These are phyloP conservation scores for Sialis lutaria DNA, from an alignment of 2,888 invertebrate genomes.

Conservation along the genomic window DNA sequence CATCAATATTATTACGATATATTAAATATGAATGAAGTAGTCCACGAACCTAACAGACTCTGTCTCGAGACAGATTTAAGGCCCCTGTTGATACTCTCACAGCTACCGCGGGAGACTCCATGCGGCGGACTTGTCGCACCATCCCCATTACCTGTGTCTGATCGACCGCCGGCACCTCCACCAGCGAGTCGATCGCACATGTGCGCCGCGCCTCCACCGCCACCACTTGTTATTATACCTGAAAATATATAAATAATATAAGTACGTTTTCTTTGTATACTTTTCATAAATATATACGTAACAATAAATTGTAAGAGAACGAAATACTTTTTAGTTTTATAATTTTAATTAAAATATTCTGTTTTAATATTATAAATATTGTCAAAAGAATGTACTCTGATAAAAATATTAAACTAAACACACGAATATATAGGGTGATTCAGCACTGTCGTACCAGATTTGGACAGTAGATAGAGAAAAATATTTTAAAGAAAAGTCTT, in stretches of 20 bases:
- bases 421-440: too few species aligned
- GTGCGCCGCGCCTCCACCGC: constrained; percentile 6
- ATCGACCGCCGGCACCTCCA: constrained; percentile 31
- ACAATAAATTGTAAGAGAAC: too few species aligned
- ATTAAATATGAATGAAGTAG: background rate
- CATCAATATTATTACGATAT: background rate
- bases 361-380: too few species aligned
- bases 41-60: constrained; percentile 34
- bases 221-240: constrained; percentile 25
- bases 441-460: too few species aligned
- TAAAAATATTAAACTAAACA: too few species aligned
- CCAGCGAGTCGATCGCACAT: constrained; percentile 11
- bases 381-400: too few species aligned
- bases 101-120: constrained; percentile 19
- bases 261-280: too few species aligned
- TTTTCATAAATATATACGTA: too few species aligned
- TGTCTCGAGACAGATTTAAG: constrained; percentile 39
- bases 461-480: too few species aligned
- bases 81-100: constrained; percentile 28
- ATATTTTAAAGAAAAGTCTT: too few species aligned
- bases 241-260: constrained; percentile 12
- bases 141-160: constrained; percentile 30
- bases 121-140: constrained; percentile 26
- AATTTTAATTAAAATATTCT: too few species aligned
- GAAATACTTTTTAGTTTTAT: too few species aligned